Percentiles rank a stretch among this genome's conserved stretches.
Conservation (phyloP, 2,113 vertebrate genomes). For the Pygoscelis adeliae region DNA sequence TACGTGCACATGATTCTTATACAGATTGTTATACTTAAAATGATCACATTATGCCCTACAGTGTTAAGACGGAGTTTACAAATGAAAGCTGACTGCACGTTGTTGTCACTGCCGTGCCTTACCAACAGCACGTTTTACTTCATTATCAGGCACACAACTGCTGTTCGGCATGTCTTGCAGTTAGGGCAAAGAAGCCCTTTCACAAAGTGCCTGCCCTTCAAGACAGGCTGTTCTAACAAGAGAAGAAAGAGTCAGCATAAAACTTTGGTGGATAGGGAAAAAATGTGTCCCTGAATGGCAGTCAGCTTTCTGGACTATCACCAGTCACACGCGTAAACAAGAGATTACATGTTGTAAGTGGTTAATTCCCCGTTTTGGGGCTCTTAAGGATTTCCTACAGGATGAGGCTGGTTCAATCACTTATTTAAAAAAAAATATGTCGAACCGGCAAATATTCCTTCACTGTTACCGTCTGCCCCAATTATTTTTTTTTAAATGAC, state of each 20-base stretch:
- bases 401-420: not conserved
- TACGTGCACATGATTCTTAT: rapidly evolving
- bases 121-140: not conserved
- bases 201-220: not conserved
- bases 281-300: not conserved
- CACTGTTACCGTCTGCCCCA: not conserved
- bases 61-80: not conserved
- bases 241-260: not conserved
- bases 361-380: not conserved
- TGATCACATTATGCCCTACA: not conserved
- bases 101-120: not conserved
- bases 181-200: not conserved
- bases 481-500: not conserved
- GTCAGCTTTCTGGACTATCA: not conserved
- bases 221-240: not conserved
- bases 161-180: not conserved
- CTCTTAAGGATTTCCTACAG: not conserved
- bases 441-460: not conserved
- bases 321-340: not conserved
- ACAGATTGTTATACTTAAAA: not conserved
- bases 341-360: not conserved
- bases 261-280: not conserved
- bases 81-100: not conserved
- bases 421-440: not conserved
- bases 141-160: not conserved